Evolutionary conservation across 2,888 invertebrate genomes (phyloP), one percentile per base, ranked within the genome.

Genomic region (Trichopoda pennipes): DNA sequence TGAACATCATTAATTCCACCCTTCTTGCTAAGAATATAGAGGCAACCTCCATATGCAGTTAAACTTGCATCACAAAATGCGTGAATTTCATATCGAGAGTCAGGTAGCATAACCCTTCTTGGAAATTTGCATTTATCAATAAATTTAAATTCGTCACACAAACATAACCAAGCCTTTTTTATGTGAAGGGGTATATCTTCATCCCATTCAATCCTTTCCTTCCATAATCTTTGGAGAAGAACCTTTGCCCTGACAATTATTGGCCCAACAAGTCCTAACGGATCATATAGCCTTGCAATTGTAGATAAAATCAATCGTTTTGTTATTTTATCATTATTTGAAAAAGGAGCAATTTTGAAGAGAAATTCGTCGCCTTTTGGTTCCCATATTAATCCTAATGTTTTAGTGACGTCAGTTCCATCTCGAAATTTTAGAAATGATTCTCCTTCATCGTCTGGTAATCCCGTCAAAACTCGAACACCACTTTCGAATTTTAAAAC

Each of bases 401-500:
- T 49, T 42, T 74, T 80, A 1, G 69, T 80, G 6, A 80, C 17
- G 49, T 80, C 66, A 2, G 63, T 77, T 8, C 69, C 77, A 35
- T 83, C 70, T 16, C 23, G 19, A 47, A 70, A 70, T 35, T 70
- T 60, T 3, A 83, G 28, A 63, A 73, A 68, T 7, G 47, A 17
- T 47, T 47, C 17, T 7, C 17, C 17, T 19, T 66, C 38, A 42
- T 70, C 72, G 4, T 61, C 44, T 42, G 75, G 49, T 0, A 56
- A 3, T 6, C 49, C 66, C 17, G 49, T 51, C 32, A 80, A 61
- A 42, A 69, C 63, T 84, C 0, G 80, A 84, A 21, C 84, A 80
- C 84, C 84, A 86, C 66, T 85, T 86, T 28, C 81, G 42, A 2
- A 81, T 60, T 28, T 64, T 9, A 73, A 83, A 80, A 56, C 85